Conservation (phyloP, 2,113 vertebrate species). For the Marmota monax region DNA sequence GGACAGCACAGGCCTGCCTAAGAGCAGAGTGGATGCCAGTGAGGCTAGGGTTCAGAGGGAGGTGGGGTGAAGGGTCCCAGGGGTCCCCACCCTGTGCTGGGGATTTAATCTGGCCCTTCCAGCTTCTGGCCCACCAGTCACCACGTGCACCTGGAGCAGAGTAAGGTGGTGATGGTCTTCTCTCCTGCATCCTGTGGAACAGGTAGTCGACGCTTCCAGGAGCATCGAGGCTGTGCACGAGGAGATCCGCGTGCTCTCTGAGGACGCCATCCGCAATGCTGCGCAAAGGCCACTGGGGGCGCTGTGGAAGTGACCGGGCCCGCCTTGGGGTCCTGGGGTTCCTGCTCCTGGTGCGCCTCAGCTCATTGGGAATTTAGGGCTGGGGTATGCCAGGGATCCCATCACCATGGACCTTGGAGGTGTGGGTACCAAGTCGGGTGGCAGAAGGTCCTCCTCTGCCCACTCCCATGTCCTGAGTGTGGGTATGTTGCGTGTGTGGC, state of each 20-base stretch:
- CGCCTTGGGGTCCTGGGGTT: too few relatives aligned
- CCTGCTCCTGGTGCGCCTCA: too few relatives aligned
- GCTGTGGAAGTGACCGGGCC: constrained; percentile 89
- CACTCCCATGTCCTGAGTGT: background rate
- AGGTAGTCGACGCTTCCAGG: constrained; percentile 93
- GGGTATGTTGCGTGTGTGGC: too few relatives aligned
- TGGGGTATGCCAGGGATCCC: too few relatives aligned
- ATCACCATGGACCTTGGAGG: background rate
- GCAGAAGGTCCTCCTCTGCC: background rate
- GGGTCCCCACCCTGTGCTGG: background rate
- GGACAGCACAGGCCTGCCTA: background rate
- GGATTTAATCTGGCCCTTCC: too few relatives aligned
- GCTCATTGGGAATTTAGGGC: too few relatives aligned
- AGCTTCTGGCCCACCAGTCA: accelerated
- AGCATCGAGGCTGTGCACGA: constrained; percentile 92
- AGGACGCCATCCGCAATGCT: constrained; percentile 84
- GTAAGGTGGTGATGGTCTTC: accelerated
- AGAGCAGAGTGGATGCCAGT: background rate
- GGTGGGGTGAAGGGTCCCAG: accelerated
- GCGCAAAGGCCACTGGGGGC: constrained; percentile 87
- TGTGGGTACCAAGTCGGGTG: too few relatives aligned
- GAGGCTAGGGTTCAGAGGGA: background rate
- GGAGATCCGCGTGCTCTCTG: constrained; percentile 88
- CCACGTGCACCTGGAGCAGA: accelerated
- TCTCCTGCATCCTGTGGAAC: background rate